Evolutionary conservation across 2,888 invertebrate genomes (phyloP), one percentile per base, ranked within the genome.

Genomic region (Candidula unifasciata): DNA sequence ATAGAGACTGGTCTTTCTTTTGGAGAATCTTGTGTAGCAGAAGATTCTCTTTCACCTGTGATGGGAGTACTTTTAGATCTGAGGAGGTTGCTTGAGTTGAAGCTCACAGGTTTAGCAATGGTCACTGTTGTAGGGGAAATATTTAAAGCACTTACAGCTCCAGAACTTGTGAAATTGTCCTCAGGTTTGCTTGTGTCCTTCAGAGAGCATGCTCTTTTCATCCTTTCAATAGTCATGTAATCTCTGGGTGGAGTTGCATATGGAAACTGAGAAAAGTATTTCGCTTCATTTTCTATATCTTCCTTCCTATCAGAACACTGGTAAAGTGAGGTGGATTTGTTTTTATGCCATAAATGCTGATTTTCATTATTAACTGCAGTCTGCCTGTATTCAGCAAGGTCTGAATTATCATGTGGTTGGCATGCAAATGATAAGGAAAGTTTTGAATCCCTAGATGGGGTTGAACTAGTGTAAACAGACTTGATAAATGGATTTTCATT

Each of bases 401-500:
- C 86, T 21, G 86, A 86, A 64, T 74, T 52, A 77, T 71, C 77
- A 57, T 81, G 76, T 10, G 85, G 85, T 37, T 84, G 77, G 30
- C 57, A 8, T 24, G 60, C 21, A n/a, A 71, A 44, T 10, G n/a
- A 35, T 5, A 33, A n/a, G 24, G 54, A 27, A 73, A 74, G 30
- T 27, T 21, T 64, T n/a, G 71, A 30, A 54, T 71, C 80, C 16
- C 35, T n/a, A n/a, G 18, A 35, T 54, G 73, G 74, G 21, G 27
- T 35, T 24, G 77, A 37, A 21, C 16, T 57, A 33, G 69, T 3
- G 44, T 35, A n/a, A 18, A 84, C 86, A 10, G 84, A 66, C 24
- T 87, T 84, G 60, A 68, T 84, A 64, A 90, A 91, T 1, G 91
- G 90, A 86, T 91, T 90, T 74, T 90, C 91, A 54, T 86, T 80